Evolutionary conservation across 2,888 invertebrate genomes (phyloP), one percentile per base, ranked within the genome.

Genomic region (Drosophila kuntzei): DNA sequence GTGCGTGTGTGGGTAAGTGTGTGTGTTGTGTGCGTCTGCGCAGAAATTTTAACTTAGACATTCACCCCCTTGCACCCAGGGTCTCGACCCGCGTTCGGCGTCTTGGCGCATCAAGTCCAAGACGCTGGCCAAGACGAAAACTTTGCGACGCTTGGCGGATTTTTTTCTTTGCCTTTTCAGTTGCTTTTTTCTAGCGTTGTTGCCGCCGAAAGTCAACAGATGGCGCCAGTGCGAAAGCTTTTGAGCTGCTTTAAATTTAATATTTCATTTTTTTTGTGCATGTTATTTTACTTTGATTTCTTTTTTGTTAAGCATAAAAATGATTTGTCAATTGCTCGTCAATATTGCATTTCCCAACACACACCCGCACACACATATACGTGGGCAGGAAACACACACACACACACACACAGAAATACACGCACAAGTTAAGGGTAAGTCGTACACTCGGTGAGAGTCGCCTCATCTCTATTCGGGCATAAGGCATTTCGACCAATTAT

Each of bases 401-500:
- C 16, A 59, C 22, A 39, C 46, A 37, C 57, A 47, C 34, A 53
- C 47, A 20, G 12, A 12, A 46, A 29, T n/a, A 49, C 36, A 12
- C 32, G 6, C 60, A 51, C 22, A 53, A 29, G 55, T 71, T 76
- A 76, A 69, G 76, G 76, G 76, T 76, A 67, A 76, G 71, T 75
- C 57, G 39, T 50, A 58, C 65, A 65, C 58, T 53, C 41, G 43
- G 51, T 44, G 25, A 27, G 22, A 47, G 62, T 57, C 60, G 62
- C 67, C 72, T 63, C 74, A 60, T 57, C 64, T 70, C 64, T 54
- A 57, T 57, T 71, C 70, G 83, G 72, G 79, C 83, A 80, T 71
- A 83, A 83, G 83, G 83, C 87, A 87, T 87, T 82, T 90, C 91
- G 89, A 91, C 92, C 92, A 92, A 92, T 92, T 91, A 92, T 90